Evolutionary conservation across 2,797 vertebrate genomes (phyloP), one percentile per base, ranked within the genome.

Genomic region (Pseudochromis fuscus): DNA sequence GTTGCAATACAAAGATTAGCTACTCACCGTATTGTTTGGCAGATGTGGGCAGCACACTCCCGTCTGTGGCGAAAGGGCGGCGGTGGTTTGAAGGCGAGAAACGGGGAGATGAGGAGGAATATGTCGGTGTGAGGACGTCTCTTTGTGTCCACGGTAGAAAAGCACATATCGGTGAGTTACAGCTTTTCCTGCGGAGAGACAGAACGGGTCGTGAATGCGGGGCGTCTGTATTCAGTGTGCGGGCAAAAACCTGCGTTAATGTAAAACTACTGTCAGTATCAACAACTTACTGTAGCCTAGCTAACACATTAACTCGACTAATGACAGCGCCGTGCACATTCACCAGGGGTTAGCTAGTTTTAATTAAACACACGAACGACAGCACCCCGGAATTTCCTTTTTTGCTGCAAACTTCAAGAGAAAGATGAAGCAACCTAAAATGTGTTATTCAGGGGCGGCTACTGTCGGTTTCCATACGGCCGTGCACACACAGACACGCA

Each of bases 1-100:
- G 92, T 93, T 93, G 92, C 93, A 91, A 93, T 91, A 92, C 93
- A 91, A 92, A 94, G 92, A 93, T 87, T 85, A 90, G 91, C 90
- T 90, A 55, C 82, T 83, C 70, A 44, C 74, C 80, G 89, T 85
- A 80, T 90, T 85, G 89, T 88, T 82, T 74, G 56, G 89, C 87
- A 88, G 91, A 91, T 86, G 91, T 85, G 87, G 77, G 83, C 82
- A 84, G 77, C 66, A 5, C 76, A 53, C 61, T 82, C 66, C 73
- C 63, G 71, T 81, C 75, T 71, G 79, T 51, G 75, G 82, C 16
- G 49, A 55, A 76, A 87, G 82, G 87, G 86, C 67, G 87, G 86
- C 72, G 82, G 75, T 64, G 82, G 62, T 37, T 15, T 64, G 69
- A 75, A 77, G 75, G 66, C 62, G 77, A 72, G 75, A n/a, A 28